Base-by-base conservation (phyloP, 2,888 invertebrate genomes). In the Cinara cedri region DNA sequence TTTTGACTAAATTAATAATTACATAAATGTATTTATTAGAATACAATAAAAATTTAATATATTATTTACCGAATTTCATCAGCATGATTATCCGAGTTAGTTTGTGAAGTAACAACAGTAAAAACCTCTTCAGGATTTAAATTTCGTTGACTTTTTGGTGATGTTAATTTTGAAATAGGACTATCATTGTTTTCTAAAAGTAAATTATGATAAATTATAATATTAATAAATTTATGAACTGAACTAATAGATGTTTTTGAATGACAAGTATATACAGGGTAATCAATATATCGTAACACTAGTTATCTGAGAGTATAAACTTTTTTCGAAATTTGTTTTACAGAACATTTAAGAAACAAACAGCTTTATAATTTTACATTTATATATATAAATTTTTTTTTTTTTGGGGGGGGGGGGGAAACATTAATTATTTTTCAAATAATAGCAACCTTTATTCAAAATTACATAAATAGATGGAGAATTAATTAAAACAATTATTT, bases 111-210 rank as follows among this genome's bases (percentile, higher is more conserved):
- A 11, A 60, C 72, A 26, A 63, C 72, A 63, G 78, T 70, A 62
- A 78, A 78, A 34, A 68, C 76, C 13, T 60, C 60, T 70, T 78
- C 78, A 34, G 78, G 60, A 68, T 70, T 78, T 70, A 78, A 60
- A 78, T 70, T 70, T 10, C 68, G 55, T 49, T 49, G 49, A 78
- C 8, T 78, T 51, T 78, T 78, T 60, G 78, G 78, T 60, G 78
- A 78, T 19, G 68, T 60, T 68, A 78, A 21, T 60, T 62, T 78
- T 42, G 78, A 78, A 51, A 70, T 78, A 60, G 78, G 57, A 70
- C 60, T 78, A 68, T 78, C 78, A 42, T 11, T 78, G 16, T 68
- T 34, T 60, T 68, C 78, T 78, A 60, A 8, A 34, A 75, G 65
- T 19, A 55, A 24, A 55, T 42, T 54, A 62, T 44, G 10, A 16